phyloP scores from a whole-genome alignment of 1,140 invertebrate species.

The Aethina tumida region DNA sequence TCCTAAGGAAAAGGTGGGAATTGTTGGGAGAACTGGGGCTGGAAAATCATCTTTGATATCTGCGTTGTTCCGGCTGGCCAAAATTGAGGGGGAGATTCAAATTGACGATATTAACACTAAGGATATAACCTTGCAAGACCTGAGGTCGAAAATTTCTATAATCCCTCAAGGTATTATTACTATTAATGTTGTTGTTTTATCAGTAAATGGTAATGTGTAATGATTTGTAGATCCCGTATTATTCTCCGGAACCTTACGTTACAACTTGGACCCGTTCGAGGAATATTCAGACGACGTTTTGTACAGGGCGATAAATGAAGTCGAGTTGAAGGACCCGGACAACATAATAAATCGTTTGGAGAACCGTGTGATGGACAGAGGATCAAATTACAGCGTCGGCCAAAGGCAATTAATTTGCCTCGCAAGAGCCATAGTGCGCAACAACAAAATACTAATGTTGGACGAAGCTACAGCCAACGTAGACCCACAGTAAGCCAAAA shows the following conservation, averaged over 20 bases:
- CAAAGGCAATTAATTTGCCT: conserved; percentile 60
- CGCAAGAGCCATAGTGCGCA: conserved; percentile 57
- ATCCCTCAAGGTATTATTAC: conserved; percentile 84
- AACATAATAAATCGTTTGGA: conserved; percentile 41
- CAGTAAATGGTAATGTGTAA: too few relatives aligned
- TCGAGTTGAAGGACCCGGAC: conserved; percentile 20
- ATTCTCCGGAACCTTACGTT: conserved; percentile 65
- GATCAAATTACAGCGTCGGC: conserved; percentile 59
- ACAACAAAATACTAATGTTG: conserved; percentile 53
- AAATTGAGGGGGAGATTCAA: conserved; percentile 52
- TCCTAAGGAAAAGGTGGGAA: conserved; percentile 63
- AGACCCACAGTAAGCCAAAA: conserved; percentile 44
- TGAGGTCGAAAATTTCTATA: conserved; percentile 63
- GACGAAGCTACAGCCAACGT: conserved; percentile 50
- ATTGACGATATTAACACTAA: conserved; percentile 60
- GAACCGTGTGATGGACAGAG: conserved; percentile 45
- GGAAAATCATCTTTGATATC: conserved; percentile 72
- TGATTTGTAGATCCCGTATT: conserved; percentile 69
- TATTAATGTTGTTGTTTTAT: too few relatives aligned
- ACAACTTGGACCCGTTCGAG: conserved; percentile 76
- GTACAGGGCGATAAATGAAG: conserved; percentile 53
- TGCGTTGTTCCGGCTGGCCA: conserved; percentile 56
- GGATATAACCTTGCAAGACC: conserved; percentile 52
- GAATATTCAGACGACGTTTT: conserved; percentile 48
- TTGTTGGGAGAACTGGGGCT: conserved; percentile 65